Evolutionary conservation across 53 echinoderm and acorn worm genomes (phyloP).

Genomic region (Echinarachnius parma): DNA sequence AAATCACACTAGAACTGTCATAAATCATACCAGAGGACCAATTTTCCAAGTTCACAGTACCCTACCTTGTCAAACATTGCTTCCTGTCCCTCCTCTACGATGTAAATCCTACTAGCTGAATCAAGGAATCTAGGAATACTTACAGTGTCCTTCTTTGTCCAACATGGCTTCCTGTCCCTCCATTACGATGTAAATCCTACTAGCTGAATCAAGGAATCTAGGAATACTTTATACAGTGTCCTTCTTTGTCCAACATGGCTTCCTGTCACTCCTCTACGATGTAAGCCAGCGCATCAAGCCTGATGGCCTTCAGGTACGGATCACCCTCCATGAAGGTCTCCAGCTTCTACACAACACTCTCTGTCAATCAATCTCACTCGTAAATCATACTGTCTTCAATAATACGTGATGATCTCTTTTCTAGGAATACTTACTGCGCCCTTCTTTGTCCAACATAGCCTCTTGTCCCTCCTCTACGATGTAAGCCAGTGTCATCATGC

Average conservation of each 20-base stretch:
- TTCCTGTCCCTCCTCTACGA: slow-evolving; percentile 75
- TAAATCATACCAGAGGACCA: not conserved
- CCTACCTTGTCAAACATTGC: slow-evolving; percentile 57
- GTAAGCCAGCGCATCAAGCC: too few species aligned
- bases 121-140: too few species aligned
- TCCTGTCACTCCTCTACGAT: too few species aligned
- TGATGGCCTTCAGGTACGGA: slow-evolving; percentile 87
- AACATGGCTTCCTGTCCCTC: too few species aligned
- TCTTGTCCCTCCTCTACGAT: slow-evolving; percentile 82
- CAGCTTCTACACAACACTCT: slow-evolving; percentile 64
- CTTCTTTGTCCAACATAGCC: slow-evolving; percentile 52
- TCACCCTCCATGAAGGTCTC: slow-evolving; percentile 59
- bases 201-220: too few species aligned
- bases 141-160: too few species aligned
- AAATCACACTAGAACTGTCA: too few species aligned
- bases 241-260: too few species aligned
- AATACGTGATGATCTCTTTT: not conserved
- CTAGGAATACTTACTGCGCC: slow-evolving; percentile 26
- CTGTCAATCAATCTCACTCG: too few species aligned
- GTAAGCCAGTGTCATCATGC: slow-evolving; percentile 96
- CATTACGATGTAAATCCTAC: too few species aligned
- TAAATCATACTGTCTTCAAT: too few species aligned
- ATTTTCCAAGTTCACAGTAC: slow-evolving; percentile 5
- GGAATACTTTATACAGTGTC: slow-evolving; percentile 31
- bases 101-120: too few species aligned